Base-by-base conservation (phyloP, 2,888 invertebrate species). In the Acanthosepion pharaonis region DNA sequence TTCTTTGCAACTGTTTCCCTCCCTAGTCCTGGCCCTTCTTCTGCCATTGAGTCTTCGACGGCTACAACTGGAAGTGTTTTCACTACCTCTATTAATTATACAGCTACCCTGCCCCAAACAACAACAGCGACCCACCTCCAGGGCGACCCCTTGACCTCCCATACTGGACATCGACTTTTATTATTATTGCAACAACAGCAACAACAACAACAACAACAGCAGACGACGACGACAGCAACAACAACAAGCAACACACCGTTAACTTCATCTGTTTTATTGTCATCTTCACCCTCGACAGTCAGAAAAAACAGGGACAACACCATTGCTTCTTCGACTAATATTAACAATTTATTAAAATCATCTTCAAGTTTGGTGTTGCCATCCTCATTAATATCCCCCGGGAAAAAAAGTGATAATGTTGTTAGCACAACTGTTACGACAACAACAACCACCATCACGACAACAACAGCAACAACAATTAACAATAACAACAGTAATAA, bases 101-200 rank as follows among this genome's bases (percentile, higher is more conserved):
- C 59, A 59, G 59, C 59, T 59, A 78, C 78, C 28, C 93, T 25
- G 53, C 93, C 93, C 49, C 28, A 49, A 93, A 53, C 93, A 51
- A n/a, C 93, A 51, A 48, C 48, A 93, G n/a, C 51, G 53, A 48
- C n/a, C 92, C 28, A 93, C 51, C 49, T 5, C 53, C 28, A 53
- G 20, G 53, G n/a, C 93, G n/a, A 53, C 53, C 49, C 93, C 51
- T 28, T 93, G 93, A 93, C 49, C 28, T 51, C 93, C 18, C 53
- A 53, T n/a, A 28, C 53, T 28, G 93, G 93, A 28, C 93, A 93
- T 51, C 93, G 93, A 28, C 53, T 93, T 53, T 9, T 93, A 33
- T 25, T 93, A 51, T 51, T 93, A 28, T 93, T 93, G 53, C 93
- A 93, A 51, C 93, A 93, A 92, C 92, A 92, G n/a, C 92, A 92